Evolutionary conservation across 2,888 invertebrate species (phyloP), one percentile per base, ranked within the genome.

Genomic region (Ptychoptera contaminata): DNA sequence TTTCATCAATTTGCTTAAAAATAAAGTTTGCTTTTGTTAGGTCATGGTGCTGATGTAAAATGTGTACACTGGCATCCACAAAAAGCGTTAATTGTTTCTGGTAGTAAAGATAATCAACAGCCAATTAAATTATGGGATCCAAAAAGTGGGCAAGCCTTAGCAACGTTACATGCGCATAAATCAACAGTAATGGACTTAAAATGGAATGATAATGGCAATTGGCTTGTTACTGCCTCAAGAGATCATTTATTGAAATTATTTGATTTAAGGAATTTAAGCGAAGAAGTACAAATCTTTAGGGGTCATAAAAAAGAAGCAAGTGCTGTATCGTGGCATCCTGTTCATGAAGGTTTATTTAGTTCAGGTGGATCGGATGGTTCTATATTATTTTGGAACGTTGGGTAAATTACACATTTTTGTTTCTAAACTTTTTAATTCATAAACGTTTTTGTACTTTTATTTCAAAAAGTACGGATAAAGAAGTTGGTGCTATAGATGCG

Each of bases 41-140:
- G 96, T 53, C 97, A 97, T 63, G 97, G 97, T 55, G 92, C 96
- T 23, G 97, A 97, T 70, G 97, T 97, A 0, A 96, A 96, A 68
- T 94, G 97, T 69, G 94, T 97, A 7, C 96, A 97, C 64, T 99
- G 98, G 98, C 98, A 99, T 72, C 98, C 98, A 1, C 87, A 90
- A 56, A 98, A 97, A 68, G 85, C 88, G 47, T 76, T 99, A 41
- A 82, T 99, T 54, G 92, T 93, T 36, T 97, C 97, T 2, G 98
- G 98, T 12, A 97, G 96, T 63, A 96, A 98, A 70, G 98, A 99
- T 65, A 96, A 94, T 62, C 98, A 99, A 61, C 98, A 99, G 61
- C 98, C 98, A 3, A 90, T 99, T 35, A 99, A 98, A 67, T 69
- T 99, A 42, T 99, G 98, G 98, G 98, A 98, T 72, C 96, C 98